A percentile compares a stretch with the other conserved stretches of the same genome.
Conservation (phyloP, 35 echinoderm and acorn worm species). For the Stichopus chloronotus region DNA sequence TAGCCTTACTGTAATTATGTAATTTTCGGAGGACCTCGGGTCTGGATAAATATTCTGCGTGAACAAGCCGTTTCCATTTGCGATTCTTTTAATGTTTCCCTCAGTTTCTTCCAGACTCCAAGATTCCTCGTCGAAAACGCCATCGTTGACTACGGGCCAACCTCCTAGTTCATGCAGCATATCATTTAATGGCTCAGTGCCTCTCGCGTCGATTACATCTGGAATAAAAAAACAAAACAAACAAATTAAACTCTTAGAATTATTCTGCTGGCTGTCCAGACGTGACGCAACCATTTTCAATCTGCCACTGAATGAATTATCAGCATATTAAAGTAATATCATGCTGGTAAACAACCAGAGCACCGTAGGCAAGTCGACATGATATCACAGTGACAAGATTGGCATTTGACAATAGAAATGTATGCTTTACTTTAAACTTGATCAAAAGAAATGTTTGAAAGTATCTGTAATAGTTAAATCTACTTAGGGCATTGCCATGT, state of each 20-base stretch:
- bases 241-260: neutral
- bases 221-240: neutral
- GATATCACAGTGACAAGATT: too few species aligned
- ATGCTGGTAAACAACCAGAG: too few species aligned
- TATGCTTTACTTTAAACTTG: too few species aligned
- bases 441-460: too few species aligned
- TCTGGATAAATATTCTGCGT: constrained; percentile 57
- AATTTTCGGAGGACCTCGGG: constrained; percentile 46
- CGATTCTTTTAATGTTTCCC: constrained; percentile 39
- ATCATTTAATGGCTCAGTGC: constrained; percentile 54
- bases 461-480: too few species aligned
- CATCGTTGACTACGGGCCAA: constrained; percentile 83
- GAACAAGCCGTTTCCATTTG: constrained; percentile 52
- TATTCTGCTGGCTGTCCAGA: neutral
- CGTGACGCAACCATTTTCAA: too few species aligned
- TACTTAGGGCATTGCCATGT: too few species aligned
- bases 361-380: too few species aligned
- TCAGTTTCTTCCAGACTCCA: constrained; percentile 72
- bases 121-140: constrained; percentile 57
- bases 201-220: constrained; percentile 59
- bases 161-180: constrained; percentile 66
- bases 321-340: too few species aligned
- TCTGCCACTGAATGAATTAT: too few species aligned
- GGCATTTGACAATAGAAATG: too few species aligned
- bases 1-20: constrained; percentile 68